Percentiles rank a stretch among this genome's conserved stretches.
phyloP scores from a whole-genome alignment of 1,140 invertebrate genomes.

The Octopus bimaculoides region DNA sequence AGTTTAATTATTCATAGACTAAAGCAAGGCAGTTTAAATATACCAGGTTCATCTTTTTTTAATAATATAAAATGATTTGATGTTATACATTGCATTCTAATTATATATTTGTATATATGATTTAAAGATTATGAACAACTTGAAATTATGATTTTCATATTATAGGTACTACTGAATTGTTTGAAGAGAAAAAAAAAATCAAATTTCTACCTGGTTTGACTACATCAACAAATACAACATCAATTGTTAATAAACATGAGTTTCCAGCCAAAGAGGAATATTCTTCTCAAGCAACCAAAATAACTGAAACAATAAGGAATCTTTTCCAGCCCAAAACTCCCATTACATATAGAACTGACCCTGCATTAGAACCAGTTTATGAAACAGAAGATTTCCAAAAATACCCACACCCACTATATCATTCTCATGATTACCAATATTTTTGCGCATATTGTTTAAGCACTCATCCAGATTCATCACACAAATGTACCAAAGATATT shows the following conservation, averaged over 20 bases:
- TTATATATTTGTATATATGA: too few relatives aligned
- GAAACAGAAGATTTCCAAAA: not conserved
- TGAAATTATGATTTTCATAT: too few relatives aligned
- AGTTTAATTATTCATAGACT: too few relatives aligned
- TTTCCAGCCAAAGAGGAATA: not conserved
- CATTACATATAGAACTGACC: not conserved
- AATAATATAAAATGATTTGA: too few relatives aligned
- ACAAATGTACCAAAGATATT: slow-evolving; percentile 39
- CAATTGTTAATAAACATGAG: not conserved
- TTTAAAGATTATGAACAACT: too few relatives aligned
- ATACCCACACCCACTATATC: not conserved
- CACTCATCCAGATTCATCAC: slow-evolving; percentile 23
- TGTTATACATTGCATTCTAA: too few relatives aligned
- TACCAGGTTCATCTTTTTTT: too few relatives aligned
- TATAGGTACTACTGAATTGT: too few relatives aligned
- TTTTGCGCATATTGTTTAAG: not conserved
- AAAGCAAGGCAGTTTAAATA: too few relatives aligned
- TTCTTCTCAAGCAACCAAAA: not conserved
- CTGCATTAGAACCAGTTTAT: not conserved
- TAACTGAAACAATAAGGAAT: not conserved
- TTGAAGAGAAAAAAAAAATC: too few relatives aligned
- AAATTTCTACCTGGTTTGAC: not conserved
- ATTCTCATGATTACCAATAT: not conserved
- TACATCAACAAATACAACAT: not conserved
- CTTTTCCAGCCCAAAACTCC: not conserved